These are phyloP conservation scores for Ibycter americanus DNA, from an alignment of 2,797 vertebrate genomes.

Conservation along the genomic window DNA sequence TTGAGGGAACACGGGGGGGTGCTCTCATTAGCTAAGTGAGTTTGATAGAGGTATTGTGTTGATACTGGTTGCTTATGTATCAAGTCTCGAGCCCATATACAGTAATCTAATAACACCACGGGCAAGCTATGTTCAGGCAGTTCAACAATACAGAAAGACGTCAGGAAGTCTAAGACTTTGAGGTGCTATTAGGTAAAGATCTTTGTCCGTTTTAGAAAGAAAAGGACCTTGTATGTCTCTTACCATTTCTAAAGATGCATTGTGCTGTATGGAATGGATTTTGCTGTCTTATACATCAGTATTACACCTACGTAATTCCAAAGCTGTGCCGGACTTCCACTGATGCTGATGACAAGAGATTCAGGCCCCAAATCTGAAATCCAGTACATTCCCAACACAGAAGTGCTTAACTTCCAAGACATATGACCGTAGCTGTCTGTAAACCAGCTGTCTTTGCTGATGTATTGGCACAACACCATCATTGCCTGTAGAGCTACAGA, in stretches of 20 bases:
- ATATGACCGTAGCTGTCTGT: not conserved
- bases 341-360: not conserved
- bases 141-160: not conserved
- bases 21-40: not conserved
- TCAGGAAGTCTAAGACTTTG: not conserved
- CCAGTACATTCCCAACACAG: not conserved
- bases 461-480: not conserved
- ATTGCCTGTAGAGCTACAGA: not conserved
- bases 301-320: conserved; percentile 1
- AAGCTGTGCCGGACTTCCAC: not conserved
- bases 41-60: not conserved
- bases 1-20: not conserved
- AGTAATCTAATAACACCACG: not conserved
- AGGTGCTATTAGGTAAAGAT: not conserved
- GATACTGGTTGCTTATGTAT: not conserved
- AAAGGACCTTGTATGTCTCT: not conserved
- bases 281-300: not conserved
- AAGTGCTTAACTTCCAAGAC: not conserved
- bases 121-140: not conserved
- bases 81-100: not conserved
- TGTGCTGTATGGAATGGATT: not conserved
- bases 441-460: not conserved
- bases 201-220: conserved; percentile 20
- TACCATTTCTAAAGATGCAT: not conserved
- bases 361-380: not conserved